Conservation (phyloP, 2,888 invertebrate genomes). For the Eupithecia inturbata region DNA sequence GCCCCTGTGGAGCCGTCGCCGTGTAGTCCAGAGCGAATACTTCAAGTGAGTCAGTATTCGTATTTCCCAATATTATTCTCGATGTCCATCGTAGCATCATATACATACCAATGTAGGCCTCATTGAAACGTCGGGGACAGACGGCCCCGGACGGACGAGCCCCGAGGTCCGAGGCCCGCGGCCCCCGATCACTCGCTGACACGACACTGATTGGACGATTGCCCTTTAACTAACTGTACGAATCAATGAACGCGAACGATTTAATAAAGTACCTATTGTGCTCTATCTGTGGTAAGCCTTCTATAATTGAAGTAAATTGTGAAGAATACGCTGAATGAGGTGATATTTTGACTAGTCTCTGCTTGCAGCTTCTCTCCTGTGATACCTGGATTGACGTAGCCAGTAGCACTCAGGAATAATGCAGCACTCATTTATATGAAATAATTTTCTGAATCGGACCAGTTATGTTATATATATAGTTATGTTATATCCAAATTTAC, state of each 20-base stretch:
- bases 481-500: neutral
- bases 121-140: neutral
- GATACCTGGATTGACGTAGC: no score
- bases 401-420: neutral
- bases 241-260: neutral
- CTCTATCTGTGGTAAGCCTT: neutral
- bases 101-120: neutral
- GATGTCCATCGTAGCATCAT: neutral
- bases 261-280: neutral
- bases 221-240: neutral
- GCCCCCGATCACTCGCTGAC: constrained; percentile 5
- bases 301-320: neutral
- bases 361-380: neutral
- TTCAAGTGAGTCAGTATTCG: neutral
- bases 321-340: neutral
- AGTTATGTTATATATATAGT: no score
- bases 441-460: neutral
- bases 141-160: neutral
- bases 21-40: neutral
- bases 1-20: neutral
- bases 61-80: neutral
- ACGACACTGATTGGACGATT: constrained; percentile 12
- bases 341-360: neutral
- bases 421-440: neutral
- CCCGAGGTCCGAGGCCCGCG: neutral